A percentile compares a stretch with the other conserved stretches of the same genome.
Evolutionary conservation across 1,140 invertebrate genomes (phyloP).

Genomic region (Saccostrea echinata): DNA sequence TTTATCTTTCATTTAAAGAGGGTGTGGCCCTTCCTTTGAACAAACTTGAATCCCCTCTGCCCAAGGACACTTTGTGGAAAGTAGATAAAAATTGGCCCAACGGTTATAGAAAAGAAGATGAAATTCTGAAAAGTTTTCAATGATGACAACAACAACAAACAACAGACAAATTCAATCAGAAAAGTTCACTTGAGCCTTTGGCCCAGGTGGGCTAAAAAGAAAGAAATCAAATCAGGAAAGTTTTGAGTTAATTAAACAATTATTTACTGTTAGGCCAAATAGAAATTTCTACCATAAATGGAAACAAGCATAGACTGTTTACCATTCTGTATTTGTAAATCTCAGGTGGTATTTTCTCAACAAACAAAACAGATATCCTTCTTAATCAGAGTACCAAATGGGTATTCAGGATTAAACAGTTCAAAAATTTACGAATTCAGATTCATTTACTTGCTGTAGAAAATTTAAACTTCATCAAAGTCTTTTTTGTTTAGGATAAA

Average conservation of each 20-base stretch:
- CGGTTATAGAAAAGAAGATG: no score
- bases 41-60: no score
- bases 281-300: not conserved
- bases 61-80: no score
- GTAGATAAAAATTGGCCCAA: no score
- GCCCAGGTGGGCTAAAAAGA: not conserved
- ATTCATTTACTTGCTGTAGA: not conserved
- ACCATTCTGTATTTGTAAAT: not conserved
- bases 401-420: not conserved
- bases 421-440: not conserved
- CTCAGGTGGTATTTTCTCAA: not conserved
- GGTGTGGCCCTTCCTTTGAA: no score
- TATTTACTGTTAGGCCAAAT: not conserved
- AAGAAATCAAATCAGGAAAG: not conserved
- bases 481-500: not conserved
- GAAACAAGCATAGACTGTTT: not conserved
- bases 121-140: no score
- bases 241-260: not conserved
- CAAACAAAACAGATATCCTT: not conserved
- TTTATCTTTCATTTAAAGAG: no score
- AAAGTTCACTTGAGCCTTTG: not conserved
- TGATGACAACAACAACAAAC: no score
- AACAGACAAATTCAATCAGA: no score
- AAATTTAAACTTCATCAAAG: conserved; percentile 3
- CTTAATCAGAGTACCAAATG: not conserved